Conservation (phyloP, 2,113 vertebrate species). For the Bos javanicus region DNA sequence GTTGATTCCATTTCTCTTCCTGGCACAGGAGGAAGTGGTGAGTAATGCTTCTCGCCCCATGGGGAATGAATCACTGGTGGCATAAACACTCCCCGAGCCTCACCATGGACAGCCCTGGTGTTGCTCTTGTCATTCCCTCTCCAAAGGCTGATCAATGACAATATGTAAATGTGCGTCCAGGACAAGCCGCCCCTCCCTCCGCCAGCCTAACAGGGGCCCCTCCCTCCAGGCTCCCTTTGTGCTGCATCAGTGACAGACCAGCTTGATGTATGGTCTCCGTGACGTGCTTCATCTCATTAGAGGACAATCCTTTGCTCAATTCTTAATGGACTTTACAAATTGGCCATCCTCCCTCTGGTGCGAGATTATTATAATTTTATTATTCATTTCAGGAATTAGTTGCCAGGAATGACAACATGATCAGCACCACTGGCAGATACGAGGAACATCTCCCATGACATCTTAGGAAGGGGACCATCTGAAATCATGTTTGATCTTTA, state of each 20-base stretch:
- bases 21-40: constrained; percentile 35
- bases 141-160: constrained; percentile 46
- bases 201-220: not conserved
- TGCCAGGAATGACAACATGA: constrained; percentile 53
- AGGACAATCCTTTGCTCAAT: constrained; percentile 41
- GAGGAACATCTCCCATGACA: constrained; percentile 13
- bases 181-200: not conserved
- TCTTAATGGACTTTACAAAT: constrained; percentile 67
- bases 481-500: constrained; percentile 45
- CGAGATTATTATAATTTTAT: constrained; percentile 54
- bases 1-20: constrained; percentile 51
- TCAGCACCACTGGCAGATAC: constrained; percentile 32
- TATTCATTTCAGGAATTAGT: constrained; percentile 45
- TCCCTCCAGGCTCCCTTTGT: constrained; percentile 38
- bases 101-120: not conserved
- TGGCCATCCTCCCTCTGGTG: constrained; percentile 19
- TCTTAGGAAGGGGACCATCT: constrained; percentile 34
- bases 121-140: constrained; percentile 26
- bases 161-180: constrained; percentile 20
- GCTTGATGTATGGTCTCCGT: constrained; percentile 40
- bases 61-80: constrained; percentile 35
- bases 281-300: constrained; percentile 48
- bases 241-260: constrained; percentile 9
- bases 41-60: not conserved
- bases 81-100: not conserved